Evolutionary conservation across 1,140 invertebrate genomes (phyloP).

Genomic region (Bombus turneri): DNA sequence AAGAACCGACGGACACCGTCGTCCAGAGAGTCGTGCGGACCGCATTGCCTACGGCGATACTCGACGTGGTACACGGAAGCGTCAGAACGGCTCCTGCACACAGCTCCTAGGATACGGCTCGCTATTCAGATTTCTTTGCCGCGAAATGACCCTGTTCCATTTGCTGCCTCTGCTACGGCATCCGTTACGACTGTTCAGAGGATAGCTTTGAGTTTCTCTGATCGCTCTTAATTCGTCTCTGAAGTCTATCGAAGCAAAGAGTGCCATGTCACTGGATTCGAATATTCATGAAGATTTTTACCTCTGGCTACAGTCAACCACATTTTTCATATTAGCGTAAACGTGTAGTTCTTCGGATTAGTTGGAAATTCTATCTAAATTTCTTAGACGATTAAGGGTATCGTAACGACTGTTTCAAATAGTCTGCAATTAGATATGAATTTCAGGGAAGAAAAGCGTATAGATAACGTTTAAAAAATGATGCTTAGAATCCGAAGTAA

Average conservation of each 20-base stretch:
- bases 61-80: constrained; percentile 58
- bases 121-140: constrained; percentile 32
- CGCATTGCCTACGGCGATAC: constrained; percentile 49
- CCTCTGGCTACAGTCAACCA: too few species aligned
- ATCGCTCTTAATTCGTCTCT: background rate
- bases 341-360: too few species aligned
- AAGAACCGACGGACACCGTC: constrained; percentile 55
- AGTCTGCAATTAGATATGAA: too few species aligned
- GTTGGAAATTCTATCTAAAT: too few species aligned
- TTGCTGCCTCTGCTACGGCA: constrained; percentile 29
- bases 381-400: too few species aligned
- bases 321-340: too few species aligned
- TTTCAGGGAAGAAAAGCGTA: too few species aligned
- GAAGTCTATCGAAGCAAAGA: background rate
- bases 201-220: background rate
- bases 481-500: too few species aligned
- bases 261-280: background rate
- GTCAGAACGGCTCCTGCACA: constrained; percentile 26
- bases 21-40: constrained; percentile 30
- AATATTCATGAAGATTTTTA: background rate
- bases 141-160: constrained; percentile 42
- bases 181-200: constrained; percentile 12
- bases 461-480: too few species aligned
- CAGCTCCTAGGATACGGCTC: constrained; percentile 34
- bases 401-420: too few species aligned